phyloP scores from a whole-genome alignment of 2,113 vertebrate genomes.

The Stigmatopora argus region DNA sequence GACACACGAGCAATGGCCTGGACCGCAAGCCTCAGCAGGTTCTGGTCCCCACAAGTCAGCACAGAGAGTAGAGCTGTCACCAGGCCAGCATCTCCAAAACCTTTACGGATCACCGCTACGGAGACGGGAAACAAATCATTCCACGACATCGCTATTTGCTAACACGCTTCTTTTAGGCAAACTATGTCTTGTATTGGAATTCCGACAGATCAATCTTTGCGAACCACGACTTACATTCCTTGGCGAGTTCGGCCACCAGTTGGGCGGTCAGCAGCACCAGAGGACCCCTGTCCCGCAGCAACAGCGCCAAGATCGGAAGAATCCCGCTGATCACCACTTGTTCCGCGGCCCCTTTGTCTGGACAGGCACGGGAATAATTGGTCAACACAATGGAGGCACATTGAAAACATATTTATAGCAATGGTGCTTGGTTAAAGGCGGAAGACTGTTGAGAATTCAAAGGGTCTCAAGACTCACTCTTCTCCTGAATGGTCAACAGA shows the following conservation, averaged over 20 bases:
- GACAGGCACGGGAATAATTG: conserved; percentile 33
- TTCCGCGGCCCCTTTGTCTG: conserved; percentile 72
- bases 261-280: conserved; percentile 69
- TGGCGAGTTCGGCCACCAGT: conserved; percentile 78
- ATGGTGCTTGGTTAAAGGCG: no score
- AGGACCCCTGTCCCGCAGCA: conserved; percentile 67
- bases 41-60: conserved; percentile 74
- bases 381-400: background rate
- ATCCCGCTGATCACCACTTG: conserved; percentile 73
- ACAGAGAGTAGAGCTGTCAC: conserved; percentile 70
- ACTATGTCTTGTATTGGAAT: background rate
- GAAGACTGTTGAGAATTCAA: background rate
- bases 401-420: background rate
- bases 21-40: conserved; percentile 71
- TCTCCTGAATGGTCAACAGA: conserved; percentile 50
- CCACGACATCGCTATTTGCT: background rate
- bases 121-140: conserved; percentile 10
- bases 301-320: conserved; percentile 70
- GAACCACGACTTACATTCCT: conserved; percentile 64
- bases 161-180: no score
- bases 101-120: conserved; percentile 74
- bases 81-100: conserved; percentile 75
- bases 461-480: conserved; percentile 47
- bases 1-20: conserved; percentile 77
- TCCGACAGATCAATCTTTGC: background rate